Evolutionary conservation across 2,113 vertebrate species (phyloP).

Genomic region (Illadopsis cleaveri): DNA sequence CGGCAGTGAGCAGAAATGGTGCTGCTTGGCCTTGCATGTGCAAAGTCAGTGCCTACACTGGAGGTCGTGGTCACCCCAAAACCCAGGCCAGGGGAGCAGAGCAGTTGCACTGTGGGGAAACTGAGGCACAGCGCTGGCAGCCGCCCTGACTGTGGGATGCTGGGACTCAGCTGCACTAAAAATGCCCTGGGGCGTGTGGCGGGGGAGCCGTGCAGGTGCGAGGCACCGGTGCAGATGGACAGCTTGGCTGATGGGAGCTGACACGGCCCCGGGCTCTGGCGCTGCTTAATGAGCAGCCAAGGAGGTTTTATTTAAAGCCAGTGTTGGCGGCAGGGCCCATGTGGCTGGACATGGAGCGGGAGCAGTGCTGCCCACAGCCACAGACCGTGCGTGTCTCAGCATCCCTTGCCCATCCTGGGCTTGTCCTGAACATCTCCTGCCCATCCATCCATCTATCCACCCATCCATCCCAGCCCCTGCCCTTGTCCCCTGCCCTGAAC

Average conservation of each 20-base stretch:
- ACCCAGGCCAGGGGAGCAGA: background rate
- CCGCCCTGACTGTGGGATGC: fast-evolving
- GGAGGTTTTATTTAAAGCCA: background rate
- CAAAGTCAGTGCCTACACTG: background rate
- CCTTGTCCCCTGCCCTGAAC: fast-evolving
- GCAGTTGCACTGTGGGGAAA: fast-evolving
- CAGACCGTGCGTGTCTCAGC: fast-evolving
- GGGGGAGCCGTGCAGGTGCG: background rate
- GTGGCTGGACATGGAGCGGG: fast-evolving
- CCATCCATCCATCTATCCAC: background rate
- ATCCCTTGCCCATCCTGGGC: background rate
- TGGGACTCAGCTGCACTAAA: background rate
- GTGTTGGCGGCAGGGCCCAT: fast-evolving
- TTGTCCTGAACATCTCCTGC: background rate
- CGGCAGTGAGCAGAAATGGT: fast-evolving
- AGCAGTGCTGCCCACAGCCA: background rate
- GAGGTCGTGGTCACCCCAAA: background rate
- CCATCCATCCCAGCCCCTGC: background rate
- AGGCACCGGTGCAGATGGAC: background rate
- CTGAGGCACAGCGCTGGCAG: background rate
- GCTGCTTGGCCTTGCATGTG: background rate
- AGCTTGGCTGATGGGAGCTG: slow-evolving; percentile 28
- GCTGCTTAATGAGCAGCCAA: background rate
- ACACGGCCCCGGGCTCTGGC: background rate
- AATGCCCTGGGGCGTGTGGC: fast-evolving